Base-by-base conservation (phyloP, 2,113 vertebrate genomes). In the Rhinichthys klamathensis region DNA sequence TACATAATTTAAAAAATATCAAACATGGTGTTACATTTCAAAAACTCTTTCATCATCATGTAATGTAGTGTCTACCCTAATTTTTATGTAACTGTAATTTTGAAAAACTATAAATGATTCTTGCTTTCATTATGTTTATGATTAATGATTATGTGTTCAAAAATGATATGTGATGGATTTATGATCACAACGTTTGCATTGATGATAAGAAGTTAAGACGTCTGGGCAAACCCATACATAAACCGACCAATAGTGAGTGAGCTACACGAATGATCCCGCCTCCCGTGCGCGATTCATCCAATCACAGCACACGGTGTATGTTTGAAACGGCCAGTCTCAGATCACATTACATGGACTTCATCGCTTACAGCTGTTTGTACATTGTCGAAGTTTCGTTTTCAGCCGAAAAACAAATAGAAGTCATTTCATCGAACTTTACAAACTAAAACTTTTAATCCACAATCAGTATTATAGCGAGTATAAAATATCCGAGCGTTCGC, bases 251-350 rank as follows among this genome's bases (percentile, higher is more conserved):
- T 67, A 46, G 38, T 8, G 16, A 65, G 27, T 4, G 41, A 32
- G n/a, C 18, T 49, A 1, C 61, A 13, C 9, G n/a, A 11, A 67
- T 65, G 65, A 72, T 83, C 81, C 81, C 81, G 81, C 81, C 81
- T 35, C 32, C 21, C 13, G 3, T 38, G 18, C 10, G 51, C 3
- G 30, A 38, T 16, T 58, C 65, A 25, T 35, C 81, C 81, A 83
- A 83, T 73, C 65, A 73, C 27, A n/a, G 49, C 5, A 16, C 46
- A 25, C 23, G 67, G 46, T 83, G 81, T 83, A 73, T 54, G 63
- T 78, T 80, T 80, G 84, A 79, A 85, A 80, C 41, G 7, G 35
- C 84, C 56, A 58, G 18, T 30, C 4, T 30, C 3, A 51, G 61
- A 70, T 70, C 38, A 49, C 23, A 0, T 41, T 41, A 25, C 46